phyloP scores from a whole-genome alignment of 2,113 vertebrate species.

The Meles meles region DNA sequence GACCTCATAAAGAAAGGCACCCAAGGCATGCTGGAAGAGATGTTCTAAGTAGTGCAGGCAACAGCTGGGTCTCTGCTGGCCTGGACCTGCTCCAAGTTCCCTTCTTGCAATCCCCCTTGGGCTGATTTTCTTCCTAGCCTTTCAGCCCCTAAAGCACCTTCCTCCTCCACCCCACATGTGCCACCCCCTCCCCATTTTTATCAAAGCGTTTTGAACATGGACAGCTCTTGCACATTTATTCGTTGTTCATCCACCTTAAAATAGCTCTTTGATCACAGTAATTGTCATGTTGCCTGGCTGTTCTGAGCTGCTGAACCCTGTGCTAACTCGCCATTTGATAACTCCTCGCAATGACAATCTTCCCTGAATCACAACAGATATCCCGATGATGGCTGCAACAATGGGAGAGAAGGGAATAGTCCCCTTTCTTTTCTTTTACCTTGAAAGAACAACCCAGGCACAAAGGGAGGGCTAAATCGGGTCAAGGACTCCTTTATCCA shows the following conservation, averaged over 20 bases:
- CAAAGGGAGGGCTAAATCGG: not conserved
- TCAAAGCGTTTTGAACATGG: not conserved
- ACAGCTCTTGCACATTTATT: not conserved
- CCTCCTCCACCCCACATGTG: not conserved
- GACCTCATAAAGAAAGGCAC: not conserved
- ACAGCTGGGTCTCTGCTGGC: fast-evolving
- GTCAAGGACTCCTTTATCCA: not conserved
- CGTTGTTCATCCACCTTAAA: slow-evolving; percentile 1
- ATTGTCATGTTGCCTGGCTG: not conserved
- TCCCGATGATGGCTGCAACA: not conserved
- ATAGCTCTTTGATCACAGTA: not conserved
- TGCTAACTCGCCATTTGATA: not conserved
- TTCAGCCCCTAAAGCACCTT: fast-evolving
- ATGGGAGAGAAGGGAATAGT: not conserved
- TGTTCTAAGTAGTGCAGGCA: fast-evolving
- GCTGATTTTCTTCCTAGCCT: not conserved
- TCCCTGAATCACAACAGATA: slow-evolving; percentile 23
- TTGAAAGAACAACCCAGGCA: not conserved
- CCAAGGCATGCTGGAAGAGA: fast-evolving
- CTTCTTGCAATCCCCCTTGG: fast-evolving
- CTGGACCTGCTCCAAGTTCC: fast-evolving
- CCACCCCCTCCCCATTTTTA: not conserved
- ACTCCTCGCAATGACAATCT: not conserved
- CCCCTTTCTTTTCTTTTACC: not conserved
- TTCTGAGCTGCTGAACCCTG: not conserved